These are phyloP conservation scores for Ptychobarbus kaznakovi DNA, from an alignment of 2,797 vertebrate genomes.

Conservation along the genomic window DNA sequence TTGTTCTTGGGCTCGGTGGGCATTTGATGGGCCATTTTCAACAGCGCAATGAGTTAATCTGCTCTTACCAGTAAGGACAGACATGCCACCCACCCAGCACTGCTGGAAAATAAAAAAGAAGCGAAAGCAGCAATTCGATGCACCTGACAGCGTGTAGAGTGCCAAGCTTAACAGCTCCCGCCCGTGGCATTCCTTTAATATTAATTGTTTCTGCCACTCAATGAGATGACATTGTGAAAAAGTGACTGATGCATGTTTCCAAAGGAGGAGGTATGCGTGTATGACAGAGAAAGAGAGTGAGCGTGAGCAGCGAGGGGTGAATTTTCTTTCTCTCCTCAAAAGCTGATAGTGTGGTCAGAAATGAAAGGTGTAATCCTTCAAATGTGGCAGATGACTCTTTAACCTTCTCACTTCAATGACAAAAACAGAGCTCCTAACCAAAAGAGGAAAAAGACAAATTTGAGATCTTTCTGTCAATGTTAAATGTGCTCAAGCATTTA, in stretches of 20 bases:
- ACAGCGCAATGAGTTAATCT: slow-evolving; percentile 14
- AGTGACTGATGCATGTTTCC: slow-evolving; percentile 27
- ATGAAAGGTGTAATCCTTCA: slow-evolving; percentile 62
- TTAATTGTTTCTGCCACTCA: slow-evolving; percentile 72
- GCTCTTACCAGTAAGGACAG: slow-evolving; percentile 5
- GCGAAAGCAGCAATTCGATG: slow-evolving; percentile 60
- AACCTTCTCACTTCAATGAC: slow-evolving; percentile 64
- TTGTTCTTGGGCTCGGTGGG: neutral
- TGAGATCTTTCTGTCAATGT: slow-evolving; percentile 50
- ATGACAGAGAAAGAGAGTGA: neutral
- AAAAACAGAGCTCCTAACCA: slow-evolving; percentile 51
- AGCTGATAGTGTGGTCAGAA: slow-evolving; percentile 53
- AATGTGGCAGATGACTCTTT: slow-evolving; percentile 61
- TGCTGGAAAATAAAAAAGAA: slow-evolving; percentile 58
- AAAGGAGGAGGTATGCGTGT: neutral
- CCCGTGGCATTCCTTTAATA: slow-evolving; percentile 49
- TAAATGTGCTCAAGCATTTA: slow-evolving; percentile 60
- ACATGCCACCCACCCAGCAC: slow-evolving; percentile 44
- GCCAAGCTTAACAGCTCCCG: slow-evolving; percentile 43
- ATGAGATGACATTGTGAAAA: slow-evolving; percentile 58
- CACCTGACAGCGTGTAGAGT: slow-evolving; percentile 50
- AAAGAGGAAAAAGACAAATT: slow-evolving; percentile 35
- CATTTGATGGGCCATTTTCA: neutral
- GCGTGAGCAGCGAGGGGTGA: neutral
- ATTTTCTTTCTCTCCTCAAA: slow-evolving; percentile 23